These are phyloP conservation scores for Leptarthrus brevirostris DNA, from an alignment of 2,888 invertebrate species.

Conservation along the genomic window DNA sequence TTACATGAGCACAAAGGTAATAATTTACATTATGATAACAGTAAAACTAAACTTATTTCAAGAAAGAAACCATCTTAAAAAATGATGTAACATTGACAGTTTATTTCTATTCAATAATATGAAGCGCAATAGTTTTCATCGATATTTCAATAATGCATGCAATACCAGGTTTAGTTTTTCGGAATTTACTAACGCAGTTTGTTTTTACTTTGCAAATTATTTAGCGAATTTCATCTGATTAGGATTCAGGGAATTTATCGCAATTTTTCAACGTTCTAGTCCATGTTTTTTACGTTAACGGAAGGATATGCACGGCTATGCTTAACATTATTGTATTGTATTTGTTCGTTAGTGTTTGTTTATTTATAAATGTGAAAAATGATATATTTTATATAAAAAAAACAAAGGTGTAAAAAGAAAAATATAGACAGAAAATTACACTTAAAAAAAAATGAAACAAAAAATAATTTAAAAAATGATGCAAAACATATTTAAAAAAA, in stretches of 20 bases:
- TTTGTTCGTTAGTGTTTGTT: background rate
- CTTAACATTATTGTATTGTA: background rate
- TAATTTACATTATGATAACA: too few species aligned
- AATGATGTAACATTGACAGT: too few species aligned
- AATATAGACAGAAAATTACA: background rate
- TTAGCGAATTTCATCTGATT: slow-evolving; percentile 26
- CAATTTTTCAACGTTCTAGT: background rate
- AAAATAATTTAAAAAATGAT: background rate
- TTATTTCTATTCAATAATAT: too few species aligned
- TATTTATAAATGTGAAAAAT: background rate
- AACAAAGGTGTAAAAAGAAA: background rate
- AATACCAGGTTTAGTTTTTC: background rate
- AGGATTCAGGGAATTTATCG: slow-evolving; percentile 22
- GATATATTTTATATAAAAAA: background rate
- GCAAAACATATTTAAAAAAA: slow-evolving; percentile 13
- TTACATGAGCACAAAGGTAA: too few species aligned
- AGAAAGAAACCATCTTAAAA: too few species aligned
- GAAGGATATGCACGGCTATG: slow-evolving; percentile 14
- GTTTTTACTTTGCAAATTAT: slow-evolving; percentile 30
- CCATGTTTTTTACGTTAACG: slow-evolving; percentile 32
- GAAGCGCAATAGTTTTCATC: too few species aligned
- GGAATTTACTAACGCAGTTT: slow-evolving; percentile 30
- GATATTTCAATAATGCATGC: slow-evolving; percentile 6
- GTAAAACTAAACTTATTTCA: too few species aligned
- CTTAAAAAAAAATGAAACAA: background rate